These are phyloP conservation scores for Tympanoctomys barrerae DNA, from an alignment of 2,797 vertebrate genomes.

Conservation along the genomic window DNA sequence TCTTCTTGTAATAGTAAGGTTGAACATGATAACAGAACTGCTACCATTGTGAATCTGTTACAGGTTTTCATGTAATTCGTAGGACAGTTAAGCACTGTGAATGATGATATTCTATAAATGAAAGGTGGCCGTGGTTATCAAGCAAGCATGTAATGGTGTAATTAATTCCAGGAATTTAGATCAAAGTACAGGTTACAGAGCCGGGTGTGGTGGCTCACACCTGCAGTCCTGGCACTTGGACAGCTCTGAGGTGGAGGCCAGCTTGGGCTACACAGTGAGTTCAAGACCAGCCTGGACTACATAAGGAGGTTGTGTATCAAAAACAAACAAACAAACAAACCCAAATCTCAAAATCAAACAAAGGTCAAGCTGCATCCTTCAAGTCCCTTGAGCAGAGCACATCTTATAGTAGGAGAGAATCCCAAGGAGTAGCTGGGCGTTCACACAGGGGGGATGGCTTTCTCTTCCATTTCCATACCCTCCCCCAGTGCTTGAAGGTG, in stretches of 20 bases:
- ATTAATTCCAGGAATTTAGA: background rate
- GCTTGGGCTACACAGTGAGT: background rate
- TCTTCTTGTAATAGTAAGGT: background rate
- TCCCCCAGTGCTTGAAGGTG: background rate
- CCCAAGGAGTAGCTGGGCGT: accelerated
- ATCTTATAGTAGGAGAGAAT: accelerated
- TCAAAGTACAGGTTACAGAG: background rate
- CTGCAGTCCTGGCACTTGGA: background rate
- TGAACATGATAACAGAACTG: background rate
- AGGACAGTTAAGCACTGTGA: background rate
- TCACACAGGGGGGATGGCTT: accelerated
- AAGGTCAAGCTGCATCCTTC: background rate
- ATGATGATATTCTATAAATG: no score
- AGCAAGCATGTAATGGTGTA: background rate
- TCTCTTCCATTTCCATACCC: accelerated
- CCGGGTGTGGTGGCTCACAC: background rate
- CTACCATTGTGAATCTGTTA: background rate
- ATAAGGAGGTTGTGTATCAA: background rate
- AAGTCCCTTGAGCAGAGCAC: background rate
- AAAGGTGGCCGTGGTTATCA: background rate
- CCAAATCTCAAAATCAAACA: background rate
- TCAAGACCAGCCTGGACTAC: background rate
- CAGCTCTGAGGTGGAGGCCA: background rate
- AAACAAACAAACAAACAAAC: background rate
- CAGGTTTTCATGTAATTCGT: background rate